Conservation (phyloP, 1,140 invertebrate species). For the Globodera rostochiensis region DNA sequence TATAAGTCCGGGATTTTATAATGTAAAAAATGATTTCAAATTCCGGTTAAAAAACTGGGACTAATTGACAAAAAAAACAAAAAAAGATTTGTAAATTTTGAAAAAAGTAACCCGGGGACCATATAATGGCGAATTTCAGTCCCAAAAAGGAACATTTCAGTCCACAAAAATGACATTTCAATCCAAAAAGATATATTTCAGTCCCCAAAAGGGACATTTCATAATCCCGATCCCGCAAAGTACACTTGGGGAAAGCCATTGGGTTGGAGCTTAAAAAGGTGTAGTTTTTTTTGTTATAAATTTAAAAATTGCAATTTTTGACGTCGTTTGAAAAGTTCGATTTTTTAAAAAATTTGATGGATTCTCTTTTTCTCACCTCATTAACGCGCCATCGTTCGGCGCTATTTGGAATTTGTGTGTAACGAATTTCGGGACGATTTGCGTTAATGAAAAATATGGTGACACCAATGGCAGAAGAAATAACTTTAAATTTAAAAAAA, state of each 20-base stretch:
- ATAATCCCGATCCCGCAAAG: too few species aligned
- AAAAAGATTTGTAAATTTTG: too few species aligned
- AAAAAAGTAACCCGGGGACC: too few species aligned
- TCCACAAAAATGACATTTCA: too few species aligned
- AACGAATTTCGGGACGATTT: conserved; percentile 30
- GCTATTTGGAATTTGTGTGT: conserved; percentile 20
- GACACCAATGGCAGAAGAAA: conserved; percentile 25
- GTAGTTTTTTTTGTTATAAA: not conserved
- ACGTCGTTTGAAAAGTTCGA: too few species aligned
- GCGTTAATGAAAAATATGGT: conserved; percentile 26
- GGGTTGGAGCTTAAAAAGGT: not conserved
- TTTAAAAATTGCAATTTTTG: too few species aligned
- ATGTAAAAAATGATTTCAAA: too few species aligned
- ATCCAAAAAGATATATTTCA: not conserved
- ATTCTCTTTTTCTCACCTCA: not conserved
- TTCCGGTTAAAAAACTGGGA: too few species aligned
- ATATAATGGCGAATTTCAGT: not conserved
- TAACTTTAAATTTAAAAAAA: not conserved
- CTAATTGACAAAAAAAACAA: too few species aligned
- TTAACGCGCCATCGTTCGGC: conserved; percentile 20
- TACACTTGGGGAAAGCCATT: not conserved
- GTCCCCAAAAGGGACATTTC: too few species aligned
- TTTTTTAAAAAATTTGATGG: not conserved
- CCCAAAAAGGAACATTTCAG: not conserved
- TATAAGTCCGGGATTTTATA: too few species aligned